phyloP scores from a whole-genome alignment of 1,140 invertebrate species.

The Pararge aegeria region DNA sequence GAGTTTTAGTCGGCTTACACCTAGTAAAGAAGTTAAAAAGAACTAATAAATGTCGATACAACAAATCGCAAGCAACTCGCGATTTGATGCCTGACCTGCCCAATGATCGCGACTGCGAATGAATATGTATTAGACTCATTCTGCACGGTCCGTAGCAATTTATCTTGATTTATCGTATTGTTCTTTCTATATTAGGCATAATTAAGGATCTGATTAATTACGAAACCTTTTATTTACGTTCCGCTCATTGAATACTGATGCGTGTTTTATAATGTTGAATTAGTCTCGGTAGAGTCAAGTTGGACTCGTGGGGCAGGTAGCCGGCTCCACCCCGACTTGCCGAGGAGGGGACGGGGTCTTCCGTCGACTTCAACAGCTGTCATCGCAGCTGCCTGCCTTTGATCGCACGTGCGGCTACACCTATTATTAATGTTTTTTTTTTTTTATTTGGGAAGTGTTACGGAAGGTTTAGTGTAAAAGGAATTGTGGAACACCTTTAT shows the following conservation, averaged over 20 bases:
- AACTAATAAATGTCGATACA: conserved; percentile 1
- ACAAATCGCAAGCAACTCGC: conserved; percentile 11
- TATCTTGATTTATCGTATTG: conserved; percentile 39
- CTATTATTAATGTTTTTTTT: conserved; percentile 69
- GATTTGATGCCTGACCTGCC: neutral
- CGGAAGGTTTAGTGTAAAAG: conserved; percentile 44
- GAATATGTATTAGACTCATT: conserved; percentile 16
- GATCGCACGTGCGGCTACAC: conserved; percentile 68
- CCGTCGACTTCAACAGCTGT: conserved; percentile 68
- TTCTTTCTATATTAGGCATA: conserved; percentile 33
- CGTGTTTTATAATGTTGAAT: conserved; percentile 38
- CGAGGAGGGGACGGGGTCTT: conserved; percentile 41
- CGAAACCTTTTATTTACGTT: conserved; percentile 31
- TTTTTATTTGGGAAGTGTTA: conserved; percentile 58
- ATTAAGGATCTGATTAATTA: conserved; percentile 44
- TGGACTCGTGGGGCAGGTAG: conserved; percentile 58
- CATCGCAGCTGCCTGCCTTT: conserved; percentile 62
- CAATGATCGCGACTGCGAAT: neutral
- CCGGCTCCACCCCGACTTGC: conserved; percentile 12
- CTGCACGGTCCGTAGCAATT: conserved; percentile 16
- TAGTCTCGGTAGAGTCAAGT: conserved; percentile 49
- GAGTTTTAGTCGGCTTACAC: no score
- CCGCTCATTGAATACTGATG: conserved; percentile 35
- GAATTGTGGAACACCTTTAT: conserved; percentile 29
- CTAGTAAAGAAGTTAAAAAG: no score